Evolutionary conservation across 2,113 vertebrate species (phyloP).

Genomic region (Lynx canadensis): DNA sequence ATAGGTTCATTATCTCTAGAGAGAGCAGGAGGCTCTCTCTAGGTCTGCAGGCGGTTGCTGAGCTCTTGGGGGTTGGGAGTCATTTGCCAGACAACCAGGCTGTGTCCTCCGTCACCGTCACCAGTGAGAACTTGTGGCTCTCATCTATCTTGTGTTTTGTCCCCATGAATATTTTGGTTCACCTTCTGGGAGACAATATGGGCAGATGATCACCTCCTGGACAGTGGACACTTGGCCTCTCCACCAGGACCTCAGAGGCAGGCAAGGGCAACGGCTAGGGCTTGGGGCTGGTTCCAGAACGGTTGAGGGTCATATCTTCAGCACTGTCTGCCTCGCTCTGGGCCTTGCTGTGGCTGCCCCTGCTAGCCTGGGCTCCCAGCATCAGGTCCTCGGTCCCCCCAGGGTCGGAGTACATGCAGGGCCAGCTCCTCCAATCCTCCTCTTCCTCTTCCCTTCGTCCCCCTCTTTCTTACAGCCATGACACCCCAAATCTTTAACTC

Average conservation of each 20-base stretch:
- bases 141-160: slow-evolving; percentile 94
- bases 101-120: slow-evolving; percentile 92
- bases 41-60: slow-evolving; percentile 94
- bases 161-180: slow-evolving; percentile 94
- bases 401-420: too few relatives aligned
- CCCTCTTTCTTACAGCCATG: background rate
- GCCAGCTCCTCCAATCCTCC: background rate
- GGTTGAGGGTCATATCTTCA: background rate
- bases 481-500: background rate
- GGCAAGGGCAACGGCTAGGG: background rate
- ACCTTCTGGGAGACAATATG: slow-evolving; percentile 93
- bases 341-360: too few relatives aligned
- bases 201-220: slow-evolving; percentile 88
- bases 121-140: slow-evolving; percentile 91
- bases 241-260: background rate
- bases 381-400: accelerated
- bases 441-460: background rate
- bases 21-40: slow-evolving; percentile 89
- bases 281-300: too few relatives aligned
- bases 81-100: slow-evolving; percentile 91
- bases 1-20: too few relatives aligned
- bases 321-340: background rate
- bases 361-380: background rate
- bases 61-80: slow-evolving; percentile 92
- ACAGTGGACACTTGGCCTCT: background rate